Conservation (phyloP, 2,113 vertebrate species). For the Caranx melampygus region DNA sequence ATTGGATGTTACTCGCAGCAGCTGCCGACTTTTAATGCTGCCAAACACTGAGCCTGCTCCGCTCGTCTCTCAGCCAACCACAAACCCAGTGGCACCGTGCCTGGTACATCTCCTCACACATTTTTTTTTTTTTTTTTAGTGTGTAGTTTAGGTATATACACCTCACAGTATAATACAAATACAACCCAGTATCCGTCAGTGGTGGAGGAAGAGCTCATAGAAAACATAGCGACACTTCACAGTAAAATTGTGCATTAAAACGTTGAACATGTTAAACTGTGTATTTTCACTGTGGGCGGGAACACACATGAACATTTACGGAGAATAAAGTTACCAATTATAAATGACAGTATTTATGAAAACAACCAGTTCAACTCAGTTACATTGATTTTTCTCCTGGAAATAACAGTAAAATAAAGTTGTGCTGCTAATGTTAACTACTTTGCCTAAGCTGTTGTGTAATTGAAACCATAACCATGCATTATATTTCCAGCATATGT, state of each 20-base stretch:
- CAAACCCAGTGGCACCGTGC: slow-evolving; percentile 39
- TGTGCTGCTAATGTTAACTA: too few species aligned
- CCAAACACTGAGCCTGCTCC: slow-evolving; percentile 24
- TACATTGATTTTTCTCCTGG: too few species aligned
- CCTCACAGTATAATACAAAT: slow-evolving; percentile 13
- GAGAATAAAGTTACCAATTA: background rate
- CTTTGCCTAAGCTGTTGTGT: background rate
- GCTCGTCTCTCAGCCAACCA: slow-evolving; percentile 29
- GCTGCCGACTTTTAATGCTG: slow-evolving; percentile 35
- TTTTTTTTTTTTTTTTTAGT: slow-evolving; percentile 23
- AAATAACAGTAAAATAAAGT: too few species aligned
- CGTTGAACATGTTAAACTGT: too few species aligned
- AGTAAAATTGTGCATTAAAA: too few species aligned
- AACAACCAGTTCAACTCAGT: too few species aligned
- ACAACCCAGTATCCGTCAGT: background rate
- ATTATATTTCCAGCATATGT: too few species aligned
- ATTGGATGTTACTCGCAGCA: slow-evolving; percentile 44
- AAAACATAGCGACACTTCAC: background rate
- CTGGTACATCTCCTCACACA: slow-evolving; percentile 55
- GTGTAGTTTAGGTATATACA: slow-evolving; percentile 17
- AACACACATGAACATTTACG: too few species aligned
- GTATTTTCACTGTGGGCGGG: too few species aligned
- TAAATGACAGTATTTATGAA: background rate
- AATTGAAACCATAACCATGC: background rate
- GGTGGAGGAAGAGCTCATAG: background rate